phyloP scores from a whole-genome alignment of 2,797 vertebrate genomes.

The Coregonus sp. region DNA sequence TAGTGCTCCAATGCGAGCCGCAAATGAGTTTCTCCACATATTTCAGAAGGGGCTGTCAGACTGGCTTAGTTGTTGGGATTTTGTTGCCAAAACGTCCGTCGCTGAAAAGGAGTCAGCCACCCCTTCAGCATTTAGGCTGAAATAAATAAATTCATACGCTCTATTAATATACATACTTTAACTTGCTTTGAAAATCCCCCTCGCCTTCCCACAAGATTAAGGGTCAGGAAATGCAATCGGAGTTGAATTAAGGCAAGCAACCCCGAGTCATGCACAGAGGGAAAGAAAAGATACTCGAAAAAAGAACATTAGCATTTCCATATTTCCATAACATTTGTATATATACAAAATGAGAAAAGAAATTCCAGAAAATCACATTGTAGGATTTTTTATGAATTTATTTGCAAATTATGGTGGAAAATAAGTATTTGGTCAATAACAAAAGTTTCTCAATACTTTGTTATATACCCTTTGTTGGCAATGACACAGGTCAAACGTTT shows the following conservation, averaged over 20 bases:
- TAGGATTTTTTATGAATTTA: too few relatives aligned
- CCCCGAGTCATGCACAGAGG: conserved; percentile 46
- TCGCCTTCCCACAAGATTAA: conserved; percentile 67
- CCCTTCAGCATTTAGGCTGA: conserved; percentile 72
- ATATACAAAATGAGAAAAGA: too few relatives aligned
- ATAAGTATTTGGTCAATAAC: too few relatives aligned
- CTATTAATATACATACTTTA: conserved; percentile 71
- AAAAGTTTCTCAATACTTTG: too few relatives aligned
- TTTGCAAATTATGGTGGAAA: too few relatives aligned
- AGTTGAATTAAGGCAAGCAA: conserved; percentile 65
- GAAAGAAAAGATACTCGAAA: conserved; percentile 19
- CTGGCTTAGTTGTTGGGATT: conserved; percentile 76
- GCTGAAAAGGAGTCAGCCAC: conserved; percentile 66
- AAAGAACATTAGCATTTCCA: conserved; percentile 49
- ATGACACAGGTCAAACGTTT: too few relatives aligned
- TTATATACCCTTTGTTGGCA: too few relatives aligned
- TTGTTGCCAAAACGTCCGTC: conserved; percentile 63
- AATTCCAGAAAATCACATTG: too few relatives aligned
- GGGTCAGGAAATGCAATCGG: conserved; percentile 69
- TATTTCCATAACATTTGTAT: conserved; percentile 60
- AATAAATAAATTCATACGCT: conserved; percentile 74
- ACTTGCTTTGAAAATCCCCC: conserved; percentile 66
- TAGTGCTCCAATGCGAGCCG: conserved; percentile 76
- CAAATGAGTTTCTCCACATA: conserved; percentile 68
- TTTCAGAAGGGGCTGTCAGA: conserved; percentile 72